A percentile compares a stretch with the other conserved stretches of the same genome.
These are phyloP conservation scores for Pristionchus entomophagus DNA, from an alignment of 2,888 invertebrate species.

Conservation along the genomic window DNA sequence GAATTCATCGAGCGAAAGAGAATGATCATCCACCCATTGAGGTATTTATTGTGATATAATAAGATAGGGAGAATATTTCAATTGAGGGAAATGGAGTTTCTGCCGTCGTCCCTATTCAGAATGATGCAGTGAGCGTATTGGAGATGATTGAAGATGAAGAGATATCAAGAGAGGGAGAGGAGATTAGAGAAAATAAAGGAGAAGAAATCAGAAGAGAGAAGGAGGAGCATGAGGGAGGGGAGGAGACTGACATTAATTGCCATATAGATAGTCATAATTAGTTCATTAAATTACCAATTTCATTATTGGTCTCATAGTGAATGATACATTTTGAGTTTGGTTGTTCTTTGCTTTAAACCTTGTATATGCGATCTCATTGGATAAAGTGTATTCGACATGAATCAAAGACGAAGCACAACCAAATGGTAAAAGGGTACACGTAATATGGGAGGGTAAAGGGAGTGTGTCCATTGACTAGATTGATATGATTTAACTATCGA, in stretches of 20 bases:
- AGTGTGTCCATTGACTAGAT: conserved; percentile 25
- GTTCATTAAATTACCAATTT: too few species aligned
- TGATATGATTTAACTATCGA: background rate
- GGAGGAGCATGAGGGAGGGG: background rate
- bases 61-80: background rate
- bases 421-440: background rate
- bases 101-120: background rate
- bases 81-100: conserved; percentile 8
- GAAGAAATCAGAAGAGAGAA: background rate
- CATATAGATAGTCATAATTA: background rate
- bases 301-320: too few species aligned
- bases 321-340: background rate
- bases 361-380: background rate
- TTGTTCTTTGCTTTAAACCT: background rate
- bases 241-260: background rate
- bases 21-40: background rate
- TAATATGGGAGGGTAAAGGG: background rate
- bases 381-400: background rate
- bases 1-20: conserved; percentile 5
- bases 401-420: conserved; percentile 3
- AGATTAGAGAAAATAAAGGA: background rate
- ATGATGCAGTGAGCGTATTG: background rate
- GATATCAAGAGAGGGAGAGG: conserved; percentile 21
- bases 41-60: background rate
- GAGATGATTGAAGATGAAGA: conserved; percentile 37